phyloP scores from a whole-genome alignment of 64 coral and sea anemone genomes.

The Montipora sp. region DNA sequence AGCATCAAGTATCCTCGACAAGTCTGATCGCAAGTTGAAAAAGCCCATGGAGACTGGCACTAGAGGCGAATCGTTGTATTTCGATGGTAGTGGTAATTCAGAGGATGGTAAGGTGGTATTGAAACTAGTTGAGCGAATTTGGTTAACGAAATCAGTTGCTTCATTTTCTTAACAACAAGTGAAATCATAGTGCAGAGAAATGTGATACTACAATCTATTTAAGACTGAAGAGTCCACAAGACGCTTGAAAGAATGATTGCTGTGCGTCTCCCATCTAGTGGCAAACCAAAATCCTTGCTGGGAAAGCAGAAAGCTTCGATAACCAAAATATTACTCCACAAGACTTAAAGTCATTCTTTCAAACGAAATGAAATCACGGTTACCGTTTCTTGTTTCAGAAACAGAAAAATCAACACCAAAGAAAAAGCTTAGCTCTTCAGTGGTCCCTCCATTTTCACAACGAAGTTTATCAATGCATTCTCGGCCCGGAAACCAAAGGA shows the following conservation, averaged over 20 bases:
- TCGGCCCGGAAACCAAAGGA: neutral
- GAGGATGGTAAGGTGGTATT: neutral
- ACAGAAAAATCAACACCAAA: slow-evolving; percentile 1
- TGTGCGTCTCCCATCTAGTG: neutral
- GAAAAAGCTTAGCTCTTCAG: neutral
- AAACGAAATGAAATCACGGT: neutral
- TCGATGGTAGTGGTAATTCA: neutral
- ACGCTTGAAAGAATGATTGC: neutral
- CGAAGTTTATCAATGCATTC: neutral
- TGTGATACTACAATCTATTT: too few relatives aligned
- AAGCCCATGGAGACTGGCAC: neutral
- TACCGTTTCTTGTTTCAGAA: neutral
- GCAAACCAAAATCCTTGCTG: neutral
- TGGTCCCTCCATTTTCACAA: neutral
- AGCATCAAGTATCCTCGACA: slow-evolving; percentile 13
- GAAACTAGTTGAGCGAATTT: neutral
- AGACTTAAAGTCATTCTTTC: neutral
- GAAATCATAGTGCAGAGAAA: too few relatives aligned
- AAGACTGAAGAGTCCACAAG: neutral
- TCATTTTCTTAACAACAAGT: neutral
- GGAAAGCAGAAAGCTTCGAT: neutral
- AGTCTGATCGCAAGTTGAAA: neutral
- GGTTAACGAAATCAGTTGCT: neutral
- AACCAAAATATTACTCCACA: too few relatives aligned
- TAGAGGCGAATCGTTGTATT: slow-evolving; percentile 33